phyloP scores from a whole-genome alignment of 1,140 invertebrate species.

The Drosophila virilis region DNA sequence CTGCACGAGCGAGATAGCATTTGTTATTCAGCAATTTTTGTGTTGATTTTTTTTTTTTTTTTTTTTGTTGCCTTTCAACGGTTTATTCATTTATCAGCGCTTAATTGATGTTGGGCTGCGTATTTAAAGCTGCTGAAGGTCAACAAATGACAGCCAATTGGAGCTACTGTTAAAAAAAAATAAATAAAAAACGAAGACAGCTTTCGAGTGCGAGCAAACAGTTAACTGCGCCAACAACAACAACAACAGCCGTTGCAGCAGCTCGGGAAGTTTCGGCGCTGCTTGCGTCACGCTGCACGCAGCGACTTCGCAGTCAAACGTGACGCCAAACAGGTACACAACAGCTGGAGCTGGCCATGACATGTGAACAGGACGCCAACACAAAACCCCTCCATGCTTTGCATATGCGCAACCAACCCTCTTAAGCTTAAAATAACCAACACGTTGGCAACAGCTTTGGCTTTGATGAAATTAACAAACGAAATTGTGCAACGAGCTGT shows the following conservation, averaged over 20 bases:
- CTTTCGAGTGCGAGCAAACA: slow-evolving; percentile 9
- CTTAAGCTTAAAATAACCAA: slow-evolving; percentile 33
- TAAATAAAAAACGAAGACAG: neutral
- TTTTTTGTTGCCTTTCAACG: slow-evolving; percentile 40
- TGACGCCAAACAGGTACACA: slow-evolving; percentile 24
- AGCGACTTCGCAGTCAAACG: neutral
- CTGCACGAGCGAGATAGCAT: slow-evolving; percentile 20
- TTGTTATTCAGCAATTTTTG: slow-evolving; percentile 22
- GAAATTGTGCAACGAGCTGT: slow-evolving; percentile 56
- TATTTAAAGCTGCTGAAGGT: slow-evolving; percentile 46
- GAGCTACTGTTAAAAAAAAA: slow-evolving; percentile 27
- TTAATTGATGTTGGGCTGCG: slow-evolving; percentile 47
- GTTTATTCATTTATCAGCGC: slow-evolving; percentile 50
- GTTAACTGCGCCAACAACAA: slow-evolving; percentile 3
- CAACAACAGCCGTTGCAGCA: slow-evolving; percentile 16
- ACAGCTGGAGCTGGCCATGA: neutral
- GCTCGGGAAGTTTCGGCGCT: slow-evolving; percentile 17
- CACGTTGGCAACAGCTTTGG: slow-evolving; percentile 31
- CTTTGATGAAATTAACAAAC: slow-evolving; percentile 50
- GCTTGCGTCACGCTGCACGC: slow-evolving; percentile 35
- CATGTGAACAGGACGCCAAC: slow-evolving; percentile 17
- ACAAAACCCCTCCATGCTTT: slow-evolving; percentile 1
- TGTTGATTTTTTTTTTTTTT: too few species aligned
- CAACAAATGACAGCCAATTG: slow-evolving; percentile 45
- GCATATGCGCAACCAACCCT: slow-evolving; percentile 23